Evolutionary conservation across 1,140 invertebrate genomes (phyloP).

Genomic region (Sarcophaga bullata): DNA sequence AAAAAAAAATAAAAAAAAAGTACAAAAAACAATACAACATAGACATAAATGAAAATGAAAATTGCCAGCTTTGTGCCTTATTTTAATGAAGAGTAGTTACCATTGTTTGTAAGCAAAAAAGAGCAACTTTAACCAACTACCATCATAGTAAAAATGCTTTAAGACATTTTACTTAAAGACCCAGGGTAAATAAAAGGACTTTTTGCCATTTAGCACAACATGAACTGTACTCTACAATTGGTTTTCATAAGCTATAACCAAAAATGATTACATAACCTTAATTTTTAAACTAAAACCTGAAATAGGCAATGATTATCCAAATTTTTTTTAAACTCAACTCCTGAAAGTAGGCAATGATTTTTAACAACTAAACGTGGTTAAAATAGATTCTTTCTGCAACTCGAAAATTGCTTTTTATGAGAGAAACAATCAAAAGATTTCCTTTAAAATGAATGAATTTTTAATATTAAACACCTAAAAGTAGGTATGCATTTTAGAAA

Average conservation of each 20-base stretch:
- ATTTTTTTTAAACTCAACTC: background rate
- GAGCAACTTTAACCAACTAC: background rate
- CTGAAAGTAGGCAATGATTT: background rate
- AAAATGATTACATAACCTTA: background rate
- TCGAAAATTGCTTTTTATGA: too few species aligned
- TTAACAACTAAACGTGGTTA: background rate
- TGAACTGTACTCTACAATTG: background rate
- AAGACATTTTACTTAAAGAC: slow-evolving; percentile 18
- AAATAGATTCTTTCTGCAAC: too few species aligned
- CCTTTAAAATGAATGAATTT: too few species aligned
- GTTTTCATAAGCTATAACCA: background rate
- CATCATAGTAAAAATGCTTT: slow-evolving; percentile 10
- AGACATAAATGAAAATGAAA: too few species aligned
- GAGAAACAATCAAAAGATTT: too few species aligned
- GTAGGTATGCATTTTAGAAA: too few species aligned
- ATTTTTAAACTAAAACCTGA: background rate
- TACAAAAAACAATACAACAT: slow-evolving; percentile 4
- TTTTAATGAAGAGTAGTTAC: too few species aligned
- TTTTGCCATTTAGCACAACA: background rate
- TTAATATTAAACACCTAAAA: too few species aligned
- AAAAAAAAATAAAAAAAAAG: background rate
- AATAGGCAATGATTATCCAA: background rate
- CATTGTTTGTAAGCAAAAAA: too few species aligned
- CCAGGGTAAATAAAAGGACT: background rate
- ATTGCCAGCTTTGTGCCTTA: too few species aligned